Evolutionary conservation across 1,140 invertebrate genomes (phyloP).

Genomic region (Diplogasteroides magnus): DNA sequence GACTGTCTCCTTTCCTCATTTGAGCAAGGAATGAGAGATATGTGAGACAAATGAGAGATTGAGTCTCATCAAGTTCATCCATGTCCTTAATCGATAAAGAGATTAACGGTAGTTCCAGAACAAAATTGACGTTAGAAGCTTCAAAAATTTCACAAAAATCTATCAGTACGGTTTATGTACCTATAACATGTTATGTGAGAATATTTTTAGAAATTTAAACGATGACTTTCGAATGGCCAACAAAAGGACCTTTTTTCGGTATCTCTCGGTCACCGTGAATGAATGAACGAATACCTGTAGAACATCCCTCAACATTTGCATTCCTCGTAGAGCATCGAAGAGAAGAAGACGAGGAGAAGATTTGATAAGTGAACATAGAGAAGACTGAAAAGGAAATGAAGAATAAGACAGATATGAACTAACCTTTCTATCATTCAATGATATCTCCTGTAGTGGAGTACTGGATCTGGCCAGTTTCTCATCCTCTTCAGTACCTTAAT

Average conservation of each 20-base stretch:
- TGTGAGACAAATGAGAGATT: not conserved
- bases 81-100: too few species aligned
- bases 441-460: not conserved
- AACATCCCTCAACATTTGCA: too few species aligned
- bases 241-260: not conserved
- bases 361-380: too few species aligned
- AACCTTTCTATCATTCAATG: not conserved
- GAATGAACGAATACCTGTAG: not conserved
- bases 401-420: not conserved
- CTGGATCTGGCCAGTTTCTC: not conserved
- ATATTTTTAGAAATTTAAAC: not conserved
- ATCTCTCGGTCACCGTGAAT: not conserved
- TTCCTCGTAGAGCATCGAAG: not conserved
- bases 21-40: constrained; percentile 15
- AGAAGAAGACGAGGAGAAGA: not conserved
- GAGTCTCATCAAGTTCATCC: too few species aligned
- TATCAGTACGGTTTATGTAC: too few species aligned
- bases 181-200: too few species aligned
- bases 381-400: not conserved
- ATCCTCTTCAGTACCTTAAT: not conserved
- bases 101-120: too few species aligned
- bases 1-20: constrained; percentile 3
- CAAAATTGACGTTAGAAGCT: too few species aligned
- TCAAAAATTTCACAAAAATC: too few species aligned
- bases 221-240: not conserved